phyloP scores from a whole-genome alignment of 2,797 vertebrate species.

The Simalia tracyae region DNA sequence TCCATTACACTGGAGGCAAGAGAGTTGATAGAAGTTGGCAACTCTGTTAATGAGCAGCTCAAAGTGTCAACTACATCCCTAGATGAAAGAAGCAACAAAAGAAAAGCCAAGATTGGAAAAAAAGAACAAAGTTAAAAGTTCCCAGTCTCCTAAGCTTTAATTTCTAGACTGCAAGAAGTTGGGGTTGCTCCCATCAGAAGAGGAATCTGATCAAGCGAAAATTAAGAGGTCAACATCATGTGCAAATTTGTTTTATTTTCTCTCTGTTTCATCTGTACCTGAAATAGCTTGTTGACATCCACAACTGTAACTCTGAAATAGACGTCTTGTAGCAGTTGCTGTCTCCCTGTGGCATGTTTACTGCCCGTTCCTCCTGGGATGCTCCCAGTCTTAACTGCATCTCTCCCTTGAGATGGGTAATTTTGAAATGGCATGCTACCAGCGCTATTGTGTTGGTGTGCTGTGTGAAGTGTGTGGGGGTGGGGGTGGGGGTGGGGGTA shows the following conservation, averaged over 20 bases:
- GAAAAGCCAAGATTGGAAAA: background rate
- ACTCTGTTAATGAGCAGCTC: background rate
- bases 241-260: background rate
- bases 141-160: background rate
- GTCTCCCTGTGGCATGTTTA: background rate
- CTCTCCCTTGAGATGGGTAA: background rate
- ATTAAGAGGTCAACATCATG: background rate
- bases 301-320: background rate
- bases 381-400: background rate
- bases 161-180: background rate
- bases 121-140: slow-evolving; percentile 6
- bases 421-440: background rate
- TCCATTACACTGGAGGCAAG: background rate
- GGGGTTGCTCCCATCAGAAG: background rate
- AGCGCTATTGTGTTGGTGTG: background rate
- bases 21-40: background rate
- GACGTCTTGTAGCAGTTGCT: background rate
- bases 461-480: too few relatives aligned
- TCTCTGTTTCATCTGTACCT: background rate
- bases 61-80: background rate
- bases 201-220: background rate
- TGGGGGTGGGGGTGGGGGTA: too few relatives aligned
- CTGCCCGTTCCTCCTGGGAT: background rate
- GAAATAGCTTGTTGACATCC: slow-evolving; percentile 25
- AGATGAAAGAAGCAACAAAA: slow-evolving; percentile 6